These are phyloP conservation scores for Cremastobaeus sp. DNA, from an alignment of 2,888 invertebrate genomes.

Conservation along the genomic window DNA sequence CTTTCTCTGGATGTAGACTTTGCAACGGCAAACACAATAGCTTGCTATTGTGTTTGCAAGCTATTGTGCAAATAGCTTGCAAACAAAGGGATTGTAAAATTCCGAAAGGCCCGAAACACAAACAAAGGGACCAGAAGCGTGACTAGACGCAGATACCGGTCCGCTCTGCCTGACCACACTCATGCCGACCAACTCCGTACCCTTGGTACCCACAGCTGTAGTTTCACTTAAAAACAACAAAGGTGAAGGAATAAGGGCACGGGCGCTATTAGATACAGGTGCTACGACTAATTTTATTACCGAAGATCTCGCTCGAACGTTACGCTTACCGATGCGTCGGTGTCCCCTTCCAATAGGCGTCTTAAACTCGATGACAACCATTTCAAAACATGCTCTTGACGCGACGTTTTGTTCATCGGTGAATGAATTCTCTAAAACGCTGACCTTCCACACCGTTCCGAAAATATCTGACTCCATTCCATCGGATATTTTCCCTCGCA, in stretches of 20 bases:
- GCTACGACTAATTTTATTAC: not conserved
- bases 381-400: not conserved
- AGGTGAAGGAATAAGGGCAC: not conserved
- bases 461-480: not conserved
- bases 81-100: no score
- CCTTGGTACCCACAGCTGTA: no score
- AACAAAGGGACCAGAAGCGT: no score
- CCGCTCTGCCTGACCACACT: no score
- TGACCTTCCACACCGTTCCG: not conserved
- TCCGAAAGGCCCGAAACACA: no score
- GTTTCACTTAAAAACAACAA: not conserved
- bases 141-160: no score
- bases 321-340: not conserved
- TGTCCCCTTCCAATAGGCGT: not conserved
- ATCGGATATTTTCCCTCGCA: constrained; percentile 1
- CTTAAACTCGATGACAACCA: not conserved
- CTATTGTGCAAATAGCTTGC: no score
- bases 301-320: not conserved
- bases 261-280: no score
- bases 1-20: no score
- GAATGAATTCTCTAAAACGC: not conserved
- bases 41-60: no score
- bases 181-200: no score
- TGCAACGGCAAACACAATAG: no score
- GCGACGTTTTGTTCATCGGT: not conserved